Conservation (phyloP, 2,797 vertebrate species). For the Ctenochaetus hawaiiensis region DNA sequence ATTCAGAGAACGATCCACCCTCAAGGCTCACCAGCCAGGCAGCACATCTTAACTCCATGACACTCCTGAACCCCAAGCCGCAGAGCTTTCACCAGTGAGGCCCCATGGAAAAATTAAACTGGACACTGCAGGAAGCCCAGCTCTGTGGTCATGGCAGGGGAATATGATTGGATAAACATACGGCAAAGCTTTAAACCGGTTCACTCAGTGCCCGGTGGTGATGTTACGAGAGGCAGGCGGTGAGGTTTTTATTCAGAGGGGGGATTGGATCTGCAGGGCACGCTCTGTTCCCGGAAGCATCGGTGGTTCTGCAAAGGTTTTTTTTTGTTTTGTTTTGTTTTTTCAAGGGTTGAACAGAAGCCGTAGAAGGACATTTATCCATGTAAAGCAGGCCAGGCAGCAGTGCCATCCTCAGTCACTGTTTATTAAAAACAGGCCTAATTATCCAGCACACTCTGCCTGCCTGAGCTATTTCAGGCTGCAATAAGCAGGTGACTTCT, state of each 20-base stretch:
- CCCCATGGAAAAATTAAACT: conserved; percentile 68
- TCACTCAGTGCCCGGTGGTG: conserved; percentile 51
- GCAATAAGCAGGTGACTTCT: conserved; percentile 42
- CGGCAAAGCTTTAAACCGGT: conserved; percentile 44
- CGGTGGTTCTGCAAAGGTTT: background rate
- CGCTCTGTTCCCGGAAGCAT: conserved; percentile 56
- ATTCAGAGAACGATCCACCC: conserved; percentile 56
- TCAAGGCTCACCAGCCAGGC: conserved; percentile 54
- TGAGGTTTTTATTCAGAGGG: conserved; percentile 21
- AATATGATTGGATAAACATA: conserved; percentile 76
- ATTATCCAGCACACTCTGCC: conserved; percentile 52
- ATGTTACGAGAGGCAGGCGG: conserved; percentile 55
- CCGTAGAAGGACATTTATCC: conserved; percentile 50
- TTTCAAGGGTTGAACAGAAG: conserved; percentile 1
- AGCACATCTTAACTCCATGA: conserved; percentile 60
- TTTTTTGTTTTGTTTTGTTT: too few relatives aligned
- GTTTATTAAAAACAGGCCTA: conserved; percentile 74
- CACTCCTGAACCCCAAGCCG: conserved; percentile 63
- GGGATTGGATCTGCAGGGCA: conserved; percentile 41
- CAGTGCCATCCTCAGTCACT: conserved; percentile 53
- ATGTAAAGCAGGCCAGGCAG: conserved; percentile 41
- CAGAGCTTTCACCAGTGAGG: conserved; percentile 67
- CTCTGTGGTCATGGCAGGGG: conserved; percentile 64
- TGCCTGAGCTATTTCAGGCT: conserved; percentile 52
- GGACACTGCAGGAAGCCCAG: conserved; percentile 66